Evolutionary conservation across 2,113 vertebrate species (phyloP).

Genomic region (Ophiodon elongatus): DNA sequence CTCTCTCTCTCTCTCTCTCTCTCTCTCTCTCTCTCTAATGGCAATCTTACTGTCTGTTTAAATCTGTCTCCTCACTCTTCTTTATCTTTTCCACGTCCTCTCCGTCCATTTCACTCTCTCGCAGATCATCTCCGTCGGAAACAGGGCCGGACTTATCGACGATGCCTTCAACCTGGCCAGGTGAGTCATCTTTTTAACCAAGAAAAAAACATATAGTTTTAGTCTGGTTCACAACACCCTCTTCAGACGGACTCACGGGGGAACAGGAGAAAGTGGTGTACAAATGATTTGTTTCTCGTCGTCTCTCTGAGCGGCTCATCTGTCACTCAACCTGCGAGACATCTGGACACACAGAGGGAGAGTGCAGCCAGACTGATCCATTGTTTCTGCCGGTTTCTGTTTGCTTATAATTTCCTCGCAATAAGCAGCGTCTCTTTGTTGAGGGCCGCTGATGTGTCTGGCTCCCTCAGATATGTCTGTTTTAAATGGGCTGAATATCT

Average conservation of each 20-base stretch:
- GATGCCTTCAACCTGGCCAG: slow-evolving; percentile 98
- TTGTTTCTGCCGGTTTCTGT: slow-evolving; percentile 5
- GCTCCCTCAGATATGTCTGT: slow-evolving; percentile 21
- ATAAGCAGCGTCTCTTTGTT: slow-evolving; percentile 8
- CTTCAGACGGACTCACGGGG: background rate
- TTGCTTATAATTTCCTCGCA: background rate
- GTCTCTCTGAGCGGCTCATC: slow-evolving; percentile 5
- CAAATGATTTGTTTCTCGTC: background rate
- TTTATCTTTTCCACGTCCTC: background rate
- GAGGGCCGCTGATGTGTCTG: background rate
- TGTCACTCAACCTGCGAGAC: slow-evolving; percentile 13
- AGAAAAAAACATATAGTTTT: background rate
- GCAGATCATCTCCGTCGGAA: slow-evolving; percentile 95
- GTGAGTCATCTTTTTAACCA: slow-evolving; percentile 78
- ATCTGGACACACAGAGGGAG: background rate
- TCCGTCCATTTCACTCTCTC: background rate
- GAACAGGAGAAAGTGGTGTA: background rate
- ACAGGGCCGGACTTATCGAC: slow-evolving; percentile 95
- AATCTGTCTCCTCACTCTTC: background rate
- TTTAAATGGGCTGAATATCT: background rate
- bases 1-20: background rate
- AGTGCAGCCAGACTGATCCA: background rate
- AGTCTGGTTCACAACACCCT: background rate
- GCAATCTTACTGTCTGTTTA: background rate
- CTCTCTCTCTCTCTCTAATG: background rate